These are phyloP conservation scores for Drosophila mauritiana DNA, from an alignment of 1,140 invertebrate species.

Conservation along the genomic window DNA sequence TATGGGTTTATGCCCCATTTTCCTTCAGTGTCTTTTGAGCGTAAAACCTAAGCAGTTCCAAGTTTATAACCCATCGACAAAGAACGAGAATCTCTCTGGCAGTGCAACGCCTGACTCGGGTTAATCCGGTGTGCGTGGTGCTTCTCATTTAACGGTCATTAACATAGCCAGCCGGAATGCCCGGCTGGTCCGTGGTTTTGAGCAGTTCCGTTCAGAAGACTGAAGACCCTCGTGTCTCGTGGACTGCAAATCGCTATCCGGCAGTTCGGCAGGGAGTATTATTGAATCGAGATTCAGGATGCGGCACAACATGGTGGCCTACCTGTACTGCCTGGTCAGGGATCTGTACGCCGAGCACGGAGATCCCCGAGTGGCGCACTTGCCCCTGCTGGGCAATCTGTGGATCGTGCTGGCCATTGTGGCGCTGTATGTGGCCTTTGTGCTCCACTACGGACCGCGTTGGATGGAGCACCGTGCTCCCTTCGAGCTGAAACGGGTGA, in stretches of 20 bases:
- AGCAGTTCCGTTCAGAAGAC: conserved; percentile 39
- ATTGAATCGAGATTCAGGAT: conserved; percentile 25
- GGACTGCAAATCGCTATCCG: conserved; percentile 23
- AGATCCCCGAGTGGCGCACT: conserved; percentile 70
- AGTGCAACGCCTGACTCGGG: conserved; percentile 40
- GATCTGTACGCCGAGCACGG: conserved; percentile 60
- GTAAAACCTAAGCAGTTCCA: neutral
- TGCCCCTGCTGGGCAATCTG: conserved; percentile 85
- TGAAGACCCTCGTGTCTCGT: conserved; percentile 40
- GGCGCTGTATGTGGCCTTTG: conserved; percentile 88
- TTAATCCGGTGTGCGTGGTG: conserved; percentile 44
- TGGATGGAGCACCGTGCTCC: conserved; percentile 91
- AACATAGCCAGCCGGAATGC: conserved; percentile 42
- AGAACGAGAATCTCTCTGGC: conserved; percentile 7
- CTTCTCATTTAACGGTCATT: conserved; percentile 71
- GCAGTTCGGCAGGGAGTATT: conserved; percentile 2
- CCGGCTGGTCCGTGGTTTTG: neutral
- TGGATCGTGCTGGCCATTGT: conserved; percentile 86
- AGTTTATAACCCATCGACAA: conserved; percentile 5
- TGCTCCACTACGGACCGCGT: conserved; percentile 87
- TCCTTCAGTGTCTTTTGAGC: conserved; percentile 12
- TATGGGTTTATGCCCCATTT: neutral
- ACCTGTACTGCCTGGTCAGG: conserved; percentile 45
- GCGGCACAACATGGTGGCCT: conserved; percentile 56
- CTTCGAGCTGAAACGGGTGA: conserved; percentile 88